Conservation (phyloP, 2,797 vertebrate species). For the Ciconia nigra region DNA sequence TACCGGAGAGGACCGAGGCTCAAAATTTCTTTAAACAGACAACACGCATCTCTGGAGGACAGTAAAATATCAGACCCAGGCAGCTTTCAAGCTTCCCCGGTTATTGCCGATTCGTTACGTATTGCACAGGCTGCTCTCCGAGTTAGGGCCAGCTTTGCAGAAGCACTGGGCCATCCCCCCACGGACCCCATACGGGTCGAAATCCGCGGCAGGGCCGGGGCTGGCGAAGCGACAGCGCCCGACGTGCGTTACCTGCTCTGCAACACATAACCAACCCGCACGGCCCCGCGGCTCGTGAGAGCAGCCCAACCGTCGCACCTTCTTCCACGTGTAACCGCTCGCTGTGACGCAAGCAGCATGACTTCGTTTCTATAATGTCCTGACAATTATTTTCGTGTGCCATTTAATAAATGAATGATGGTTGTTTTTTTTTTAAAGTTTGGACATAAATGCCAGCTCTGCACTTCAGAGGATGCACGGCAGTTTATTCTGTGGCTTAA, state of each 20-base stretch:
- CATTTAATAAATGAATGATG: neutral
- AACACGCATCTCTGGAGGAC: neutral
- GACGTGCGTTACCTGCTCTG: accelerated
- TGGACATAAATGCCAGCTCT: slow-evolving; percentile 40
- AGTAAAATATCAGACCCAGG: neutral
- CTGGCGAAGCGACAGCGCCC: accelerated
- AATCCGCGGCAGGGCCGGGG: neutral
- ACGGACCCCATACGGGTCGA: accelerated
- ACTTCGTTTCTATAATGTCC: neutral
- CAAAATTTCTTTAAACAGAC: neutral
- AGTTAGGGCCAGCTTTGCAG: neutral
- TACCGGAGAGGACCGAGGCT: accelerated
- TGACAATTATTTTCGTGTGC: neutral
- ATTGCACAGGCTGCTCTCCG: neutral
- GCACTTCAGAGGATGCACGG: slow-evolving; percentile 9
- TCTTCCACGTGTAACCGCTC: neutral
- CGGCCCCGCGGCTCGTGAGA: accelerated
- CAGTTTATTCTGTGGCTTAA: slow-evolving; percentile 34
- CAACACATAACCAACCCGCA: accelerated
- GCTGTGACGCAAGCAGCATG: neutral
- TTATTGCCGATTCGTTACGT: accelerated
- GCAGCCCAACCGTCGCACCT: neutral
- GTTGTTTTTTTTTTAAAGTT: slow-evolving; percentile 2
- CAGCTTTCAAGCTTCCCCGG: neutral
- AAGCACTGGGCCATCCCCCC: neutral